Conservation (phyloP, 2,888 invertebrate species). For the Helobdella robusta region DNA sequence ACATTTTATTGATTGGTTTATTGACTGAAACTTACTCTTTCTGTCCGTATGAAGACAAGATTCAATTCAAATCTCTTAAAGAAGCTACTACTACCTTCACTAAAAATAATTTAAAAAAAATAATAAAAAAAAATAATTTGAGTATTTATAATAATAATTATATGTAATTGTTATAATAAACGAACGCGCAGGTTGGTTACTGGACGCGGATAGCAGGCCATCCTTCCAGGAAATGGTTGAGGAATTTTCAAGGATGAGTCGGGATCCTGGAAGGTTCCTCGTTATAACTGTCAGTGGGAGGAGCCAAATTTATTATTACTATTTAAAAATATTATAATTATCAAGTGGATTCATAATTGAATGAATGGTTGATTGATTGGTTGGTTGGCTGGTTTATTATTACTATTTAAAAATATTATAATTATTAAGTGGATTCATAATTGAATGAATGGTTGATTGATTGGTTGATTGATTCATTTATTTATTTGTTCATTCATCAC, state of each 20-base stretch:
- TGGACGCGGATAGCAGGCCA: slow-evolving; percentile 86
- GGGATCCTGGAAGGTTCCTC: slow-evolving; percentile 88
- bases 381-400: neutral
- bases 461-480: neutral
- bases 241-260: slow-evolving; percentile 85
- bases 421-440: neutral
- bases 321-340: neutral
- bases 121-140: neutral
- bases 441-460: too few species aligned
- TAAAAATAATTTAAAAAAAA: neutral
- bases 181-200: slow-evolving; percentile 79
- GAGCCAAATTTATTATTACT: neutral
- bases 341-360: neutral
- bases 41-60: too few species aligned
- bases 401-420: neutral
- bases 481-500: neutral
- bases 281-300: slow-evolving; percentile 58
- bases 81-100: neutral
- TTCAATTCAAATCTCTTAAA: neutral
- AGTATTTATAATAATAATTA: neutral
- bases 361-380: too few species aligned
- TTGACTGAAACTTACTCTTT: too few species aligned
- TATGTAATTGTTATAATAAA: slow-evolving; percentile 24
- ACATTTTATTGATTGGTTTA: too few species aligned
- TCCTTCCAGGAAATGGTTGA: slow-evolving; percentile 84